Evolutionary conservation across 2,888 invertebrate species (phyloP).

Genomic region (Thereva nobilitata): DNA sequence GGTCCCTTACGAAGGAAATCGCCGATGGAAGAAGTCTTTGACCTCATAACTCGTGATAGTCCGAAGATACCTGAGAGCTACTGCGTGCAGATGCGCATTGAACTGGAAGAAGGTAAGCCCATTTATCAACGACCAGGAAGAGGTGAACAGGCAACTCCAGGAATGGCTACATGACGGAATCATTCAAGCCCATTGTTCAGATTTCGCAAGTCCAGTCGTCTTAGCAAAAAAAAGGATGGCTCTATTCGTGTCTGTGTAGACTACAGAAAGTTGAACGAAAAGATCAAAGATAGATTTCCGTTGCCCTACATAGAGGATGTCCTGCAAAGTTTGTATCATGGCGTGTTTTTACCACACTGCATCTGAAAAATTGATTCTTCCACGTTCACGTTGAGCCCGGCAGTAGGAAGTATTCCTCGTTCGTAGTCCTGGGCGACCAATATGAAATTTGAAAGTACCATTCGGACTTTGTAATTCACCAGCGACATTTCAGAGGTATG

Average conservation of each 20-base stretch:
- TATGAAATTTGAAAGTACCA: not conserved
- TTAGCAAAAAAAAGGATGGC: constrained; percentile 1
- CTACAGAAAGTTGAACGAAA: constrained; percentile 1
- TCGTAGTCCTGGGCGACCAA: not conserved
- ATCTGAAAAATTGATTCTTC: constrained; percentile 1
- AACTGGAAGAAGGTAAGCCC: not conserved
- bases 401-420: not conserved
- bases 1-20: too few relatives aligned
- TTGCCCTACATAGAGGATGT: constrained; percentile 5
- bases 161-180: constrained; percentile 1
- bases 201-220: constrained; percentile 1
- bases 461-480: not conserved
- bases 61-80: not conserved
- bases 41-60: not conserved
- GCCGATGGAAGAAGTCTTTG: too few relatives aligned
- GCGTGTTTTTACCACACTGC: not conserved
- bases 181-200: not conserved
- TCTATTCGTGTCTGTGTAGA: not conserved
- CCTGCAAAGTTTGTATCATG: not conserved
- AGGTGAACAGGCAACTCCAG: not conserved
- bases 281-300: not conserved
- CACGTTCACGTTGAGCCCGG: not conserved
- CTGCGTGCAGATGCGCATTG: not conserved
- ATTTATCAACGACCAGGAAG: not conserved
- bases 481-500: not conserved